Evolutionary conservation across 2,797 vertebrate species (phyloP), one percentile per base, ranked within the genome.

Genomic region (Cuniculus paca): DNA sequence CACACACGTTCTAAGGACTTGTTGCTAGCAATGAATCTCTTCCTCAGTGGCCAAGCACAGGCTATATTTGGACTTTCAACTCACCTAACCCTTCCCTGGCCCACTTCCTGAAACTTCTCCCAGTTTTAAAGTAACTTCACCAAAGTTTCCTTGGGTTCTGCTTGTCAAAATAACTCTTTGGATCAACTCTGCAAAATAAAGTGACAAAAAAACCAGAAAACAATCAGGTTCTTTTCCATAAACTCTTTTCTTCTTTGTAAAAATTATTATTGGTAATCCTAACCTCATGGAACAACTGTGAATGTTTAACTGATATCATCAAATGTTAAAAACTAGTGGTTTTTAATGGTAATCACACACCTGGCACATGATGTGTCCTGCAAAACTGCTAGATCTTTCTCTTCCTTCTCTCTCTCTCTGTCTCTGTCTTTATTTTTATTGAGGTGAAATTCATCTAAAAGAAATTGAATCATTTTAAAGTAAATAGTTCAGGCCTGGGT

Each of bases 61-160:
- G 96, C 97, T 98, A 98, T 98, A 97, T 98, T 98, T 98, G 98
- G 98, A 98, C 97, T 95, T 96, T 97, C 98, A 97, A 82, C 96
- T 92, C 78, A 97, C 97, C 98, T 98, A 98, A 95, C 97, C 98
- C 97, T 97, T 98, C 98, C 97, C 95, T 97, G 97, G 98, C 93
- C 97, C 97, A 95, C 95, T 97, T 98, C 91, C 97, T 98, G 97
- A 95, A 97, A 97, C 91, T 91, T 93, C 97, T 97, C 88, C 4
- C 80, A 97, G 96, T 91, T 97, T 81, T 85, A 1, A 26, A 91
- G 95, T 94, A 96, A 95, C 87, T 78, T 97, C 96, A 95, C 96
- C 95, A 24, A 17, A 60, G 58, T 45, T 93, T 93, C 24, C 50
- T 85, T 56, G 95, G 85, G 84, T 95, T 97, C 97, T 97, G 63